These are phyloP conservation scores for Sciurus carolinensis DNA, from an alignment of 2,797 vertebrate genomes.

Conservation along the genomic window DNA sequence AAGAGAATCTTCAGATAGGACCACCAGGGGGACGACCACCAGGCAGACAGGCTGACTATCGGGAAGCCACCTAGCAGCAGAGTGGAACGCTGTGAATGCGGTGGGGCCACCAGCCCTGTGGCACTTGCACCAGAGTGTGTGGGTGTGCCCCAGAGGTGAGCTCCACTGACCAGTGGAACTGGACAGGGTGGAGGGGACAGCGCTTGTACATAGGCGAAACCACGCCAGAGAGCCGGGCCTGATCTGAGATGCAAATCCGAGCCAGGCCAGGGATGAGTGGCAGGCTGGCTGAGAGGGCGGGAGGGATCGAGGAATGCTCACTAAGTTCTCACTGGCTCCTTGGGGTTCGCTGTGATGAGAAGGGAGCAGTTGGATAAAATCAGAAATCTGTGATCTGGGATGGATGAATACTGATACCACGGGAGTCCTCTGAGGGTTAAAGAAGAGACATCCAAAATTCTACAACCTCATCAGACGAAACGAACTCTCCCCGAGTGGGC, in stretches of 20 bases:
- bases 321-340: neutral
- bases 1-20: conserved; percentile 90
- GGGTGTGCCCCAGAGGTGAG: neutral
- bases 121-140: rapidly evolving
- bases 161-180: neutral
- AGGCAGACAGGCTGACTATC: conserved; percentile 86
- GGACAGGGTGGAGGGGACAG: too few species aligned
- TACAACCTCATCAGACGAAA: neutral
- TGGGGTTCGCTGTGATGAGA: neutral
- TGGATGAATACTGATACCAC: neutral
- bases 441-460: neutral
- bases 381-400: neutral
- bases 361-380: neutral
- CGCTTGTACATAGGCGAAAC: neutral
- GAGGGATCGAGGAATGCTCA: neutral
- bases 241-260: neutral
- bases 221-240: neutral
- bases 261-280: neutral
- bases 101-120: neutral
- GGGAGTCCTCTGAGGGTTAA: neutral
- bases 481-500: neutral
- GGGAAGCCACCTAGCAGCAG: conserved; percentile 86
- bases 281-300: neutral
- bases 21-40: conserved; percentile 90
- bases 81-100: conserved; percentile 57